phyloP scores from a whole-genome alignment of 2,888 invertebrate genomes.

The Labia minor region DNA sequence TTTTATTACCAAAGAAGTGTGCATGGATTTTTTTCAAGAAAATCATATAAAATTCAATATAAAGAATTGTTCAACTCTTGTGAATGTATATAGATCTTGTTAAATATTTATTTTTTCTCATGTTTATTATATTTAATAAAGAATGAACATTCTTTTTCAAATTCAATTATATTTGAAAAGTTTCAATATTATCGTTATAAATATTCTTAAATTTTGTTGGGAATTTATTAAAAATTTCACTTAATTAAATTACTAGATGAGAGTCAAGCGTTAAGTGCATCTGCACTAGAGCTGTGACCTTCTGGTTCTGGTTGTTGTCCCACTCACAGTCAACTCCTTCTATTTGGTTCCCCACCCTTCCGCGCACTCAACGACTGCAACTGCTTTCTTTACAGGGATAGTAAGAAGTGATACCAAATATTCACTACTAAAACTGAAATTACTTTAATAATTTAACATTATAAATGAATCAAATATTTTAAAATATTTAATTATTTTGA shows the following conservation, averaged over 20 bases:
- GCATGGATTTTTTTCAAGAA: too few species aligned
- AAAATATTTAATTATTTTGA: not conserved
- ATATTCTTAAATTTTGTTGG: too few species aligned
- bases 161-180: too few species aligned
- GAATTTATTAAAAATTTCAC: too few species aligned
- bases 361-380: not conserved
- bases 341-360: not conserved
- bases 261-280: slow-evolving; percentile 28
- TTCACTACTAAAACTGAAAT: not conserved
- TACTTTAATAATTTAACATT: not conserved
- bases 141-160: too few species aligned
- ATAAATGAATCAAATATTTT: not conserved
- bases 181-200: too few species aligned
- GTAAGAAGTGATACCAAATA: not conserved
- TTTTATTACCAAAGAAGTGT: too few species aligned
- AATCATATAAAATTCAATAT: too few species aligned
- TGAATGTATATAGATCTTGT: too few species aligned
- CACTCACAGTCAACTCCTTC: not conserved
- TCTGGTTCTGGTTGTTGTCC: slow-evolving; percentile 30
- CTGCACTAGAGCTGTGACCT: slow-evolving; percentile 33
- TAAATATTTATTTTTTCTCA: too few species aligned
- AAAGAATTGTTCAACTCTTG: too few species aligned
- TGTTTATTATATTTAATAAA: too few species aligned
- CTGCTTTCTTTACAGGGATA: not conserved
- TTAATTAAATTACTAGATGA: not conserved